Base-by-base conservation (phyloP, 2,797 vertebrate species). In the Tragelaphus oryx region DNA sequence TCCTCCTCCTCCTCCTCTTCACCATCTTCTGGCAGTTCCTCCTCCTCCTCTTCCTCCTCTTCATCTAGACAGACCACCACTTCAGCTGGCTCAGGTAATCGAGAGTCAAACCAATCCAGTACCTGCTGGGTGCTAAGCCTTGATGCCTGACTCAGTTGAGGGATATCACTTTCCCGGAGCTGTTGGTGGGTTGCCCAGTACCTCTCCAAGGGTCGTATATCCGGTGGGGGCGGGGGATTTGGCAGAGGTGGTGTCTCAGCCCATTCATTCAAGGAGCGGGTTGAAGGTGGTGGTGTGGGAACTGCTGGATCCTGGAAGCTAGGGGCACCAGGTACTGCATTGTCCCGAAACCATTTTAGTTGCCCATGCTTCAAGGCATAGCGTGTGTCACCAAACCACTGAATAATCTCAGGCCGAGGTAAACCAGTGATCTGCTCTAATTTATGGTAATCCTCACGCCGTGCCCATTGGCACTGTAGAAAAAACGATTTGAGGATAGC, bases 301-400 rank as follows among this genome's bases (percentile, higher is more conserved):
- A 82, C 41, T 20, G 79, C 89, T 48, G 90, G 78, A 50, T 97
- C 97, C 93, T 97, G 97, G 88, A 97, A 96, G 94, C 55, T 87
- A 80, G 94, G 46, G 30, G 91, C 90, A 62, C 96, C 97, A 60
- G 97, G 52, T 96, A 96, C 97, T 28, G 99, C 98, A 0, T 98
- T 98, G 93, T 99, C 99, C 91, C 99, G 99, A 94, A 99, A 99
- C 99, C 99, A 99, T 87, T 99, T 99, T 83, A 99, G 98, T 81
- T 99, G 99, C 28, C 99, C 99, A 4, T 99, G 99, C 97, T 99
- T 99, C 81, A 99, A 99, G 2, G 99, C 99, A 68, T 99, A 99
- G 9, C 99, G 99, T 0, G 99, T 99, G 96, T 99, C 99, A 68
- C 99, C 99, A 96, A 99, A 99, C 99, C 99, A 99, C 95, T 99